Evolutionary conservation across 2,888 invertebrate genomes (phyloP).

Genomic region (Elgonia sp.): DNA sequence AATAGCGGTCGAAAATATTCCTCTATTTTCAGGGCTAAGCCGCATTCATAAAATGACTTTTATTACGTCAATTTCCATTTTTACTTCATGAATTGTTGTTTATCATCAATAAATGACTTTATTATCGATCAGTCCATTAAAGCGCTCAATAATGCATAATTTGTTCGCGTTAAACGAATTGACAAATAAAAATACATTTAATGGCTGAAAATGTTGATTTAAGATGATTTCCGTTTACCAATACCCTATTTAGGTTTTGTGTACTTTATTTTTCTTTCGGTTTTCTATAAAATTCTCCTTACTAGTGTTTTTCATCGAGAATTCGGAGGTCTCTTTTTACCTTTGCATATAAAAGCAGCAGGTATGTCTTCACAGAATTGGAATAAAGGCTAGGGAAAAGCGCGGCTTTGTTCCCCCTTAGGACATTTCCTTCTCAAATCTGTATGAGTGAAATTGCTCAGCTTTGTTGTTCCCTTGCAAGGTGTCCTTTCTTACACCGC

Average conservation of each 20-base stretch:
- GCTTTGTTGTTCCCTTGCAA: constrained; percentile 44
- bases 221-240: too few species aligned
- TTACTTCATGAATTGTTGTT: too few species aligned
- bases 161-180: too few species aligned
- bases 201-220: too few species aligned
- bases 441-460: constrained; percentile 45
- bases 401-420: constrained; percentile 52
- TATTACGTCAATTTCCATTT: too few species aligned
- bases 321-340: constrained; percentile 24
- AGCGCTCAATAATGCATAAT: too few species aligned
- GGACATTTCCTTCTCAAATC: constrained; percentile 53
- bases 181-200: too few species aligned
- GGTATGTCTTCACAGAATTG: constrained; percentile 41
- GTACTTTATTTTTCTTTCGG: neutral
- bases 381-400: constrained; percentile 57
- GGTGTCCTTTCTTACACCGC: neutral
- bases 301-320: constrained; percentile 5
- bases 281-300: neutral
- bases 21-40: too few species aligned
- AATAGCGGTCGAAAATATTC: too few species aligned
- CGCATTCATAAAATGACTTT: too few species aligned
- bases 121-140: too few species aligned
- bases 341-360: neutral
- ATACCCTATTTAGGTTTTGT: neutral
- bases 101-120: too few species aligned